A percentile compares a stretch with the other conserved stretches of the same genome.
phyloP scores from a whole-genome alignment of 2,888 invertebrate species.

The Drosophila niveifrons region DNA sequence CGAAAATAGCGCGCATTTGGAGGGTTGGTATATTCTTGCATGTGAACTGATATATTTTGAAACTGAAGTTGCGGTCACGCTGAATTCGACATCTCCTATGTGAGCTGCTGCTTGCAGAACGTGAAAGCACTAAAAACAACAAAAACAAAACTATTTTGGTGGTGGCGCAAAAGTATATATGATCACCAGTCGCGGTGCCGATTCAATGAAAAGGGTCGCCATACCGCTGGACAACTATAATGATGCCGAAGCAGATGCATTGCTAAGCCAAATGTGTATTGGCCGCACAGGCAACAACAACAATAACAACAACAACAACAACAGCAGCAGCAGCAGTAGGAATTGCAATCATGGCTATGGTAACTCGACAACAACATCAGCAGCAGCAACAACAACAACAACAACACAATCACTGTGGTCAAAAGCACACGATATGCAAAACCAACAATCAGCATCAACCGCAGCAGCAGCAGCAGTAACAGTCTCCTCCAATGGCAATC shows the following conservation, averaged over 20 bases:
- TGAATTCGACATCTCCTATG: constrained; percentile 48
- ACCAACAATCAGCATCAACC: background rate
- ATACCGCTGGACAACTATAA: constrained; percentile 41
- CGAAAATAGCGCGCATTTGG: background rate
- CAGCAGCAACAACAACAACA: background rate
- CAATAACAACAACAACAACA: constrained; percentile 7
- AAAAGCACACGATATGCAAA: constrained; percentile 31
- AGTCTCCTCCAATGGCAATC: constrained; percentile 17
- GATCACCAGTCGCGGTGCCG: constrained; percentile 41
- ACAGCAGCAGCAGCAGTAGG: constrained; percentile 4
- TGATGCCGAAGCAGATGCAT: constrained; percentile 50
- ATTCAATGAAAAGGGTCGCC: constrained; percentile 59
- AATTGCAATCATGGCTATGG: constrained; percentile 8
- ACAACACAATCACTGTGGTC: constrained; percentile 25
- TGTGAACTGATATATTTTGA: background rate
- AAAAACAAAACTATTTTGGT: constrained; percentile 37
- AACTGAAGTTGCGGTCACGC: constrained; percentile 38
- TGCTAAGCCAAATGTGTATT: constrained; percentile 17
- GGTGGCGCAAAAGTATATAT: constrained; percentile 47
- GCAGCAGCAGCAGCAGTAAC: constrained; percentile 14
- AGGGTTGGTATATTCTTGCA: background rate
- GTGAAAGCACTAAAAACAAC: constrained; percentile 55
- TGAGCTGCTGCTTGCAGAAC: constrained; percentile 26
- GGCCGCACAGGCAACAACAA: constrained; percentile 17
- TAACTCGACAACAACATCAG: constrained; percentile 4